Evolutionary conservation across 2,888 invertebrate species (phyloP), one percentile per base, ranked within the genome.

Genomic region (Galerucella nymphaeae): DNA sequence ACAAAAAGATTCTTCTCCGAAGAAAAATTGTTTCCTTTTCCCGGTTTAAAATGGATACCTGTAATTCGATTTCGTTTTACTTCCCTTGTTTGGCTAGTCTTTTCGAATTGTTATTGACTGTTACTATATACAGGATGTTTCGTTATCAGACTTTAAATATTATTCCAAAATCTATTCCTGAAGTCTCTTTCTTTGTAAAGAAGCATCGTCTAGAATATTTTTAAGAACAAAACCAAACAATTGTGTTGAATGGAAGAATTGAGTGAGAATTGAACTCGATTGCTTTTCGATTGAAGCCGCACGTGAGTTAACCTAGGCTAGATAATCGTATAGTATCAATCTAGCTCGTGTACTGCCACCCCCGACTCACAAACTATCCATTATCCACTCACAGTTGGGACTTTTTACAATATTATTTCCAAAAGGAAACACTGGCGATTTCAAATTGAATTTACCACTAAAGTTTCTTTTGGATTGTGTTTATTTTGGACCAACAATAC

Each of bases 41-140:
- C 38, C 38, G 45, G 14, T 68, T 50, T 55, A 69, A 70, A 62
- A 63, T 53, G 55, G 20, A 63, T 55, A 70, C 63, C 55, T 57
- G 55, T 66, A 42, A 66, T 66, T 66, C 23, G 13, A 66, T 66
- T 57, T 41, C n/a, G 30, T 20, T 66, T 41, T 62, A 59, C 10
- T 59, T 59, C 38, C 4, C 38, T 20, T 38, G 18, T 10, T 59
- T n/a, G 30, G 14, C 14, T 59, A 30, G 23, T 59, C n/a, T 38
- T 58, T 59, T 13, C 13, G 45, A 10, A 45, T 14, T n/a, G 30
- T 14, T 38, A 9, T 58, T 58, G 11, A 8, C 38, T 30, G n/a
- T 14, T 58, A 5, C 10, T 16, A 10, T 16, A 18, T 18, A 53
- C 16, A 53, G 18, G 18, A 53, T 48, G 48, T 48, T 48, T 48